Base-by-base conservation (phyloP, 2,888 invertebrate species). In the Pyrocoelia pectoralis region DNA sequence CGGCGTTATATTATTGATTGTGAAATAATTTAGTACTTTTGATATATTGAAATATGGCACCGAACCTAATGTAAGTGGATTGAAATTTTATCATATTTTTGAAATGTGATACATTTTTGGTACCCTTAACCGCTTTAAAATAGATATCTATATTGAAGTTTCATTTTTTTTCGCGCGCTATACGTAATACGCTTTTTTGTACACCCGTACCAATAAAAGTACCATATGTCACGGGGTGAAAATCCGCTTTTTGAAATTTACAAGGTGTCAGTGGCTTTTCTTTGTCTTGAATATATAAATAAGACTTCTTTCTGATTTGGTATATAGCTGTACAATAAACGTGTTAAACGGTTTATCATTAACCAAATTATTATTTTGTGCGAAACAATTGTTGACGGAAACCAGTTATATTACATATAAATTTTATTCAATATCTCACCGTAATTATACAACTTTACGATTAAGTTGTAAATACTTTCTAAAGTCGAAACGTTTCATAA, bases 21-120 rank as follows among this genome's bases (percentile, higher is more conserved):
- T 50, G 18, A 50, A 24, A 29, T 48, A 51, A 59, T 56, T 65
- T 59, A 55, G 52, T 54, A 64, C 55, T 50, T 50, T 43, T 18
- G 33, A 52, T 56, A 63, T 60, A 60, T 60, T 63, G 57, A 65
- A 43, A 57, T 54, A 68, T 68, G 68, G 63, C 68, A 53, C 46
- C 50, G 49, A 61, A 51, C 56, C 53, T 63, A 64, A 14, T 61
- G 68, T 68, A 68, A 68, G 68, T 68, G 2, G 6, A 24, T 24
- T 24, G 3, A 3, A 9, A 43, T 43, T 13, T 43, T 3, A 40
- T 40, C 13, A 12, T 12, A 6, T 6, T 43, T 15, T 43, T 43
- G 2, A 9, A 17, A 13, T 13, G 4, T 40, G 40, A n/a, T 40
- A 40, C 3, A 40, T 40, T 40, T 24, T 8, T 24, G 24, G 24